Percentiles rank a stretch among this genome's conserved stretches.
phyloP scores from a whole-genome alignment of 2,888 invertebrate genomes.

The Nebria salina region DNA sequence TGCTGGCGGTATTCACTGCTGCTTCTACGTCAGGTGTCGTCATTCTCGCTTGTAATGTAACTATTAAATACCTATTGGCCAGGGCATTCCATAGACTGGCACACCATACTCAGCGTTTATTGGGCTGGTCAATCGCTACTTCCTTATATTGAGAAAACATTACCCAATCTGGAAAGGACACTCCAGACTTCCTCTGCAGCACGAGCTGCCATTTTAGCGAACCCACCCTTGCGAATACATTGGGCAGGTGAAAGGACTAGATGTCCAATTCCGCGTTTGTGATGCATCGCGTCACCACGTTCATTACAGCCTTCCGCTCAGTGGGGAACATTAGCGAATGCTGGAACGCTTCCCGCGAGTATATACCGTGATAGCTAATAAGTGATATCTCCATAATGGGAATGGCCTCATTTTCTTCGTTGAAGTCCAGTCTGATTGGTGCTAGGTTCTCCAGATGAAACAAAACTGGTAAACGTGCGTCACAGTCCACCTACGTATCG shows the following conservation, averaged over 20 bases:
- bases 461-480: too few relatives aligned
- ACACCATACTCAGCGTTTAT: too few relatives aligned
- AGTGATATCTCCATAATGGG: constrained; percentile 7
- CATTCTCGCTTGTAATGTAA: too few relatives aligned
- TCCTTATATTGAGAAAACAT: neutral
- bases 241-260: neutral
- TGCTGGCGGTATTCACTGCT: too few relatives aligned
- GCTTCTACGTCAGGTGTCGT: too few relatives aligned
- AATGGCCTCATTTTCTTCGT: neutral
- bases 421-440: neutral
- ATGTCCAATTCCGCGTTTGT: neutral
- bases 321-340: too few relatives aligned
- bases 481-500: too few relatives aligned
- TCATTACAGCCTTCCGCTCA: constrained; percentile 3
- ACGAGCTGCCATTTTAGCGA: neutral
- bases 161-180: neutral
- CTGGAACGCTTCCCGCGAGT: neutral
- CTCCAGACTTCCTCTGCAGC: neutral
- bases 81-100: too few relatives aligned
- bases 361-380: neutral
- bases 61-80: too few relatives aligned
- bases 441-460: too few relatives aligned
- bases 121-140: neutral
- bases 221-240: neutral
- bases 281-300: neutral